Evolutionary conservation across 2,113 vertebrate genomes (phyloP).

Genomic region (Hyperoodon ampullatus): DNA sequence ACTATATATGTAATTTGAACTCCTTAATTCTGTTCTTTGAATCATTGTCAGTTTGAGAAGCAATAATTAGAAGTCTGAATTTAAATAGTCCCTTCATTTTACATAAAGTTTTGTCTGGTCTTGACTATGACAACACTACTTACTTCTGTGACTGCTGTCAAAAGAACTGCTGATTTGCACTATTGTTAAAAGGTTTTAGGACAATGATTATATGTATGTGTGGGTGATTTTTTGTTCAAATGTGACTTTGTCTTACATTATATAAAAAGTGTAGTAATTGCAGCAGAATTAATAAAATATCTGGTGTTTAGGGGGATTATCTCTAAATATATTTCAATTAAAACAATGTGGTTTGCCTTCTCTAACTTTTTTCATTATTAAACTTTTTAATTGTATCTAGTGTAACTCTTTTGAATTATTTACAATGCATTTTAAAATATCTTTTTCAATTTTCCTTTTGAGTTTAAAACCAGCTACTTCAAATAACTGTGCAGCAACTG

Average conservation of each 20-base stretch:
- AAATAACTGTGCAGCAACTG: background rate
- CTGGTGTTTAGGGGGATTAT: background rate
- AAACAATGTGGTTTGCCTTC: background rate
- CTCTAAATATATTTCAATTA: background rate
- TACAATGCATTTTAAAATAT: background rate
- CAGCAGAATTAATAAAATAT: background rate
- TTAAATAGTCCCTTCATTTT: background rate
- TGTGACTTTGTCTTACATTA: background rate
- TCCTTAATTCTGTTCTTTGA: background rate
- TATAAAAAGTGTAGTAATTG: background rate
- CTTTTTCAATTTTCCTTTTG: background rate
- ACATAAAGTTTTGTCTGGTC: background rate
- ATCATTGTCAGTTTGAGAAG: background rate
- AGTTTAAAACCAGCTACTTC: background rate
- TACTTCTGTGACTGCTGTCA: background rate
- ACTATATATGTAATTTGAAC: background rate
- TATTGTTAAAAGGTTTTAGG: background rate
- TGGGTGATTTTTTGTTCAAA: background rate
- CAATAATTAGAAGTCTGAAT: background rate
- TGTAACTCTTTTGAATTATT: background rate
- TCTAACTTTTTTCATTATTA: background rate
- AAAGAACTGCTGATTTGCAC: background rate
- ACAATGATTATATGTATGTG: background rate
- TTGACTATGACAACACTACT: background rate
- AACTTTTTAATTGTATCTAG: background rate